Conservation (phyloP, 2,113 vertebrate genomes). For the Pterocles burchelli region DNA sequence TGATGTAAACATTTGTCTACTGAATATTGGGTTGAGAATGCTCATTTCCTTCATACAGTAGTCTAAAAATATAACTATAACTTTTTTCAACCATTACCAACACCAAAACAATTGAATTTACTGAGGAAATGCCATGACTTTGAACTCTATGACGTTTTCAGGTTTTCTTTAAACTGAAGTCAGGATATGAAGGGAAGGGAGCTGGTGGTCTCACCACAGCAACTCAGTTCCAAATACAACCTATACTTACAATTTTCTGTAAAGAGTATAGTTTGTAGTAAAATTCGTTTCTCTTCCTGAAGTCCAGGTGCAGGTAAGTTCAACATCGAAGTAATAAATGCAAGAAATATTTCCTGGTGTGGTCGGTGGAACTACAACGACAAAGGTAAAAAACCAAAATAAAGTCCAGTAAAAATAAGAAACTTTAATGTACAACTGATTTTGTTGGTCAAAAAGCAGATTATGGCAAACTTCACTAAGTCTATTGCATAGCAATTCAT, state of each 20-base stretch:
- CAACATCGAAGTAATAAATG: background rate
- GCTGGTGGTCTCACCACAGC: background rate
- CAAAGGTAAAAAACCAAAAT: background rate
- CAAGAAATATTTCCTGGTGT: slow-evolving; percentile 76
- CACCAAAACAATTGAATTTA: background rate
- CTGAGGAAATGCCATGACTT: background rate
- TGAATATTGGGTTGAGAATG: background rate
- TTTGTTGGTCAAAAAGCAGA: background rate
- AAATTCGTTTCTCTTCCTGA: slow-evolving; percentile 34
- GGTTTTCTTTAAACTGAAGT: background rate
- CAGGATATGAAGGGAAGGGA: background rate
- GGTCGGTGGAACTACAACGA: slow-evolving; percentile 61
- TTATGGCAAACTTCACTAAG: background rate
- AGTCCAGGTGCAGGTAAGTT: slow-evolving; percentile 76
- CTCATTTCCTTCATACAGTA: background rate
- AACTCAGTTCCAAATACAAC: background rate
- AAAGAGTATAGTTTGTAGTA: slow-evolving; percentile 40
- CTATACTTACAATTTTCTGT: slow-evolving; percentile 66
- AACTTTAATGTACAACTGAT: background rate
- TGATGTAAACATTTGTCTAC: background rate
- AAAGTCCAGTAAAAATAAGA: background rate
- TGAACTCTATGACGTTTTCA: background rate
- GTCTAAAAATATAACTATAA: background rate
- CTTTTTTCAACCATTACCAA: background rate
- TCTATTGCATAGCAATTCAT: background rate